phyloP scores from a whole-genome alignment of 2,113 vertebrate genomes.

The Chitala chitala region DNA sequence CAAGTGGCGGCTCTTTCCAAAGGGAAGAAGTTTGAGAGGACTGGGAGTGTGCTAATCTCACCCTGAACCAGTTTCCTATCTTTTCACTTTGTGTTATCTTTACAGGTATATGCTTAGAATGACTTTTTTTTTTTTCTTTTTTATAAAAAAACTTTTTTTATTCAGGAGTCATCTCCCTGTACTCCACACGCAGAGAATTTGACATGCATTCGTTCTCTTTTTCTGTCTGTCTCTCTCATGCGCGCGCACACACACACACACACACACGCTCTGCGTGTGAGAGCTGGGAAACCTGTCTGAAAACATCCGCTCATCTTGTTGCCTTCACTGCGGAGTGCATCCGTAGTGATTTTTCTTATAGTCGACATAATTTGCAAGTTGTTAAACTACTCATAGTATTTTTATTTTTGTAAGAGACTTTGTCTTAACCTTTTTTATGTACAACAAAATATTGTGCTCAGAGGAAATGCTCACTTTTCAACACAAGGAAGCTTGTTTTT shows the following conservation, averaged over 20 bases:
- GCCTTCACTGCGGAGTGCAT: not conserved
- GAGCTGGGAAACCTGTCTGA: not conserved
- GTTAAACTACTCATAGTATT: no score
- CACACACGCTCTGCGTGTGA: not conserved
- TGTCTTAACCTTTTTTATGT: not conserved
- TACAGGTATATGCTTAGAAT: no score
- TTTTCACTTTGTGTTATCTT: no score
- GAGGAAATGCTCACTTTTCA: not conserved
- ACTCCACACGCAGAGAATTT: not conserved
- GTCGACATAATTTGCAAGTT: not conserved
- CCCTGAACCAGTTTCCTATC: no score
- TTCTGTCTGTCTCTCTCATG: no score
- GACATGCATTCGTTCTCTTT: not conserved
- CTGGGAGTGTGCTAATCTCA: slow-evolving; percentile 82
- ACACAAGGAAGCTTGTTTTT: no score
- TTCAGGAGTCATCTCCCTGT: slow-evolving; percentile 2
- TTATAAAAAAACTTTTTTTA: slow-evolving; percentile 14
- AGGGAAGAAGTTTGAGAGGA: slow-evolving; percentile 97
- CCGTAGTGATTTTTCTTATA: no score
- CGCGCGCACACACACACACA: not conserved
- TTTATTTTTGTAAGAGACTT: no score
- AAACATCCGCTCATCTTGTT: no score
- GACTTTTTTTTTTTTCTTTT: no score
- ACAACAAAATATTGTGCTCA: not conserved
- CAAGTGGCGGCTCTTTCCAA: slow-evolving; percentile 96